Base-by-base conservation (phyloP, 2,113 vertebrate genomes). In the Dasypus novemcinctus region DNA sequence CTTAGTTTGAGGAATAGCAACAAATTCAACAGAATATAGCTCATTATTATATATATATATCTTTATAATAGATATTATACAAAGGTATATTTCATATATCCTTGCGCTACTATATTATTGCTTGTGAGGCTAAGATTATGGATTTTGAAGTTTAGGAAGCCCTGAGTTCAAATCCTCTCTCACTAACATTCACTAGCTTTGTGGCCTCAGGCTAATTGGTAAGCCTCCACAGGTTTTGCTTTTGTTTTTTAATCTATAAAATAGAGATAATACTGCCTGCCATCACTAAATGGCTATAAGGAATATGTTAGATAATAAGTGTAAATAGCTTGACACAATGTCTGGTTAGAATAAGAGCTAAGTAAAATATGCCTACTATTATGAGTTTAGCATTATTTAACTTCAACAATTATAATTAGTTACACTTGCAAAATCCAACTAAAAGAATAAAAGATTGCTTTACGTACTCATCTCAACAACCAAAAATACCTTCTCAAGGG, bases 321-420 rank as follows among this genome's bases (percentile, higher is more conserved):
- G 57, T 78, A 90, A 75, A 69, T 66, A 84, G 72, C 20, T 91
- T 94, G 87, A 31, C 71, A 86, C 59, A 49, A 17, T 87, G 57
- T 87, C 46, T 71, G 49, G 57, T 76, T 41, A 79, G 36, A 83
- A n/a, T 78, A 83, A 95, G 43, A 90, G 71, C 38, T 75, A 96
- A 93, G 89, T 71, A 93, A 94, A 86, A 83, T 79, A 74, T 71
- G 84, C 80, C 27, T 38, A 66, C 89, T 76, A 64, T 91, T 81
- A 94, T 91, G 94, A 95, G 80, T 17, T 68, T 72, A 78, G 57
- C 71, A 87, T 90, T 83, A 94, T 20, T 86, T 57, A 93, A 66
- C 92, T 72, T 85, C 78, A 71, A 69, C 92, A 84, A 74, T 68
- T 93, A 72, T 95, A 96, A 97, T 92, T 93, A 96, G 92, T 79